These are phyloP conservation scores for Oryzias javanicus DNA, from an alignment of 2,113 vertebrate genomes.

Conservation along the genomic window DNA sequence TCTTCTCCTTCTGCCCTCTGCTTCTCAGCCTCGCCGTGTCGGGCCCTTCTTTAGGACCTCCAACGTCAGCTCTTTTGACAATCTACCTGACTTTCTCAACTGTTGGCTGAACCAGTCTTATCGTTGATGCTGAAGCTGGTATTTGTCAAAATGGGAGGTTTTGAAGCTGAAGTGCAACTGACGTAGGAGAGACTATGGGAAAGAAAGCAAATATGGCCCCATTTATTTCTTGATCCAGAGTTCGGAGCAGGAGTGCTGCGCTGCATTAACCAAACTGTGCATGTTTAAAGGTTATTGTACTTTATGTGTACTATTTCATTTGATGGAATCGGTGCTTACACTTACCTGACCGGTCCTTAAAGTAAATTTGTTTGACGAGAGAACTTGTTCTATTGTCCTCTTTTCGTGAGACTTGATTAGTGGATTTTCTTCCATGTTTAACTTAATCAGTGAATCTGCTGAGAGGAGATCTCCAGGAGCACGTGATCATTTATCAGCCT, in stretches of 20 bases:
- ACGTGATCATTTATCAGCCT: slow-evolving; percentile 73
- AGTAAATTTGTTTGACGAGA: background rate
- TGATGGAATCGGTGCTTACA: slow-evolving; percentile 2
- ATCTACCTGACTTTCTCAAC: background rate
- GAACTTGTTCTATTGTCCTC: background rate
- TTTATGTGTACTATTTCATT: slow-evolving; percentile 1
- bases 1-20: slow-evolving; percentile 31
- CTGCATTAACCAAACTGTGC: background rate
- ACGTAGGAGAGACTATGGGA: slow-evolving; percentile 27
- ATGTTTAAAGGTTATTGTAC: background rate
- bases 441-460: slow-evolving; percentile 70
- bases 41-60: slow-evolving; percentile 24
- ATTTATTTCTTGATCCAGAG: slow-evolving; percentile 12
- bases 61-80: background rate
- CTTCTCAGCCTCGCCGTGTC: slow-evolving; percentile 30
- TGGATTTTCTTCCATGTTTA: slow-evolving; percentile 50
- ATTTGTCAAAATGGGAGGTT: slow-evolving; percentile 20
- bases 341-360: background rate
- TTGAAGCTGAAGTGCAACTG: slow-evolving; percentile 14
- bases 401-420: slow-evolving; percentile 26
- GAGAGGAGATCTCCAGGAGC: slow-evolving; percentile 65
- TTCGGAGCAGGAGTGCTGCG: background rate
- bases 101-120: slow-evolving; percentile 25
- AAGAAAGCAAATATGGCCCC: slow-evolving; percentile 35
- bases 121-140: slow-evolving; percentile 23